Percentiles rank a stretch among this genome's conserved stretches.
Conservation (phyloP, 1,140 invertebrate genomes). For the Drosophila suzukii region DNA sequence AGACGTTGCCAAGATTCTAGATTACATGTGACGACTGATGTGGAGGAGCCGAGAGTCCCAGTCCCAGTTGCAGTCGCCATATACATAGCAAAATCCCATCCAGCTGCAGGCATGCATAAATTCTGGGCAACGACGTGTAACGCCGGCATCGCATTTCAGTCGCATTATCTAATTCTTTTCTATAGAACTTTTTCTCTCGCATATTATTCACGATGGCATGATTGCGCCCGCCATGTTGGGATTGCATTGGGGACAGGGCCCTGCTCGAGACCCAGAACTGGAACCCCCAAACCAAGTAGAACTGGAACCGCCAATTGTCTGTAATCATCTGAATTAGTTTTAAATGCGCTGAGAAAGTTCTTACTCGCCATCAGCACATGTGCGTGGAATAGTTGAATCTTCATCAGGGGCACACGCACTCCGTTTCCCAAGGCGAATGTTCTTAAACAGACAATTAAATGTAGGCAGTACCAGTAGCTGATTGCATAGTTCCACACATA, state of each 20-base stretch:
- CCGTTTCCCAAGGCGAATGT: constrained; percentile 47
- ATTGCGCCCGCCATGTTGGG: constrained; percentile 43
- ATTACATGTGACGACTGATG: constrained; percentile 71
- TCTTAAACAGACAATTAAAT: constrained; percentile 59
- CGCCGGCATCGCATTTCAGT: constrained; percentile 78
- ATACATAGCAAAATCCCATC: constrained; percentile 14
- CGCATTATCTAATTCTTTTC: constrained; percentile 76
- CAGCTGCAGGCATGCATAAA: constrained; percentile 71
- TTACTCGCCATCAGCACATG: constrained; percentile 17
- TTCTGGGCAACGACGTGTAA: constrained; percentile 73
- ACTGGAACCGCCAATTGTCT: constrained; percentile 47
- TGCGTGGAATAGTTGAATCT: constrained; percentile 47
- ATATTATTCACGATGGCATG: constrained; percentile 57
- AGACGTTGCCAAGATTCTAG: constrained; percentile 79
- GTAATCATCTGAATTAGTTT: constrained; percentile 72
- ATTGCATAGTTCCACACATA: constrained; percentile 20
- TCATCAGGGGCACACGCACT: constrained; percentile 44
- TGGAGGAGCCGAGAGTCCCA: constrained; percentile 1
- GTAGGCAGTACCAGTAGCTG: constrained; percentile 26
- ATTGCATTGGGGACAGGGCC: constrained; percentile 30
- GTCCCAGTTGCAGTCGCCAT: background rate
- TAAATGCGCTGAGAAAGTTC: constrained; percentile 68
- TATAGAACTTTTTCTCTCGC: constrained; percentile 40
- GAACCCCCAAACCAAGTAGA: background rate
- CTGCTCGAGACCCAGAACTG: constrained; percentile 16